These are phyloP conservation scores for Crotalus helleri DNA, from an alignment of 2,113 vertebrate genomes.

Conservation along the genomic window DNA sequence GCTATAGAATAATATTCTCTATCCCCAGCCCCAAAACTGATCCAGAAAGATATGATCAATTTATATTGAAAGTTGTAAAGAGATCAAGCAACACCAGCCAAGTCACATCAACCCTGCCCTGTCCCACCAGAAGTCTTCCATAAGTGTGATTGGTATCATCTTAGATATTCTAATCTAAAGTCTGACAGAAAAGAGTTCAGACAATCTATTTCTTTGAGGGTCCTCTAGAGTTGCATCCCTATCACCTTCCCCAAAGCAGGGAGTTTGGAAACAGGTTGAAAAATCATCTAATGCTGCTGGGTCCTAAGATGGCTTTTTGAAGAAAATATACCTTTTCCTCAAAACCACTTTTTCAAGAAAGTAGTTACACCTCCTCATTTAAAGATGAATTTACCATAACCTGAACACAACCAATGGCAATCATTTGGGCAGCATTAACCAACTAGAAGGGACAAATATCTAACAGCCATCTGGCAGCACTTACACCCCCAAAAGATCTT, in stretches of 20 bases:
- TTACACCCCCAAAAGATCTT: not conserved
- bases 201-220: not conserved
- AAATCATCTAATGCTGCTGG: not conserved
- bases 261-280: not conserved
- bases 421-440: not conserved
- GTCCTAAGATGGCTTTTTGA: not conserved
- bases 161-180: not conserved
- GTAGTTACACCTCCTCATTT: not conserved
- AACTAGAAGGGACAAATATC: not conserved
- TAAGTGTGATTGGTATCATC: not conserved
- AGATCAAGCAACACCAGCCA: not conserved
- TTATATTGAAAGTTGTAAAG: not conserved
- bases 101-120: not conserved
- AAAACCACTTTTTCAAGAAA: not conserved
- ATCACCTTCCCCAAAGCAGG: not conserved
- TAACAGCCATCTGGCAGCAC: not conserved
- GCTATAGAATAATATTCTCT: not conserved
- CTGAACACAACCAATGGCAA: not conserved
- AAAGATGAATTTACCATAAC: not conserved
- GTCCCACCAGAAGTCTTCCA: not conserved
- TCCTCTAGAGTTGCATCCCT: not conserved
- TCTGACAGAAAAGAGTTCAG: not conserved
- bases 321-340: not conserved
- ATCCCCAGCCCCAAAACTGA: not conserved
- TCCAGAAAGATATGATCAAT: not conserved